These are phyloP conservation scores for Cherax quadricarinatus DNA, from an alignment of 1,140 invertebrate species.

Conservation along the genomic window DNA sequence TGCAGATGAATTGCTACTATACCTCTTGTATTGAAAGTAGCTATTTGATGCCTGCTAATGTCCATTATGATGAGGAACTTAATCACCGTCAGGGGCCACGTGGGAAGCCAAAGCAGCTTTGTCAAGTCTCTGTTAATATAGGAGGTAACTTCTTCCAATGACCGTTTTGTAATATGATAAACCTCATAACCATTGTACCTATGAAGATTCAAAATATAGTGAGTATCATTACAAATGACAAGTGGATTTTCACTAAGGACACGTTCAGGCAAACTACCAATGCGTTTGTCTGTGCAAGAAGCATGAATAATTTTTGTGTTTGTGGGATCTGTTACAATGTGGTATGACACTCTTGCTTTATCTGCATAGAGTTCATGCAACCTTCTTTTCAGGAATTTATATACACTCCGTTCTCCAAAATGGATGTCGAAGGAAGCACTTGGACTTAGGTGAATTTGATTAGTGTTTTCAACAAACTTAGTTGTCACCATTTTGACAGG, in stretches of 20 bases:
- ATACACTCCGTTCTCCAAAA: neutral
- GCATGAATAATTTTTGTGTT: neutral
- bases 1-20: too few species aligned
- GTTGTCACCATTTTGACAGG: neutral
- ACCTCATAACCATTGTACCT: neutral
- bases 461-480: neutral
- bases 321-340: neutral
- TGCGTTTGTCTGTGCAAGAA: constrained; percentile 1
- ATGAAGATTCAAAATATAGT: neutral
- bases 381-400: neutral
- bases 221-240: neutral
- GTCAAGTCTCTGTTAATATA: neutral
- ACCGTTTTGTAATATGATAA: neutral
- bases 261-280: neutral
- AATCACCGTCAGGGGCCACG: neutral
- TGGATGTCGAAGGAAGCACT: neutral
- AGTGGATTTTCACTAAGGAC: neutral
- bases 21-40: too few species aligned
- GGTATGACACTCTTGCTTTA: neutral
- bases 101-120: neutral
- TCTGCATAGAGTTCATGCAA: neutral
- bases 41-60: too few species aligned
- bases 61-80: neutral
- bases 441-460: neutral
- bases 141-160: neutral